Conservation (phyloP, 2,113 vertebrate species). For the Capra hircus region DNA sequence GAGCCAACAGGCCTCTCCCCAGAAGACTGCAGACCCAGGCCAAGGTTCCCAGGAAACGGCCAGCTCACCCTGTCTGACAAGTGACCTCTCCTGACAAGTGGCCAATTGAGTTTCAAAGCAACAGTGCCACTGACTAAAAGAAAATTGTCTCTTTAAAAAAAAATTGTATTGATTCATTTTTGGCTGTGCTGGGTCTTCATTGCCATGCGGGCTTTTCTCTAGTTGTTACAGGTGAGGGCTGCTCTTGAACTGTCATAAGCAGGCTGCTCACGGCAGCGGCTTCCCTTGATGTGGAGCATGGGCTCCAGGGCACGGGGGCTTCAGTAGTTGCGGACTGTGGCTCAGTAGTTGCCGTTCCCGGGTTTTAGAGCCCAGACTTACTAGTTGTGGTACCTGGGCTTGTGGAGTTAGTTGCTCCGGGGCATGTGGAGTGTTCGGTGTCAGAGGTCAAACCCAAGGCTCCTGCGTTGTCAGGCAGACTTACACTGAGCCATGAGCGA, state of each 20-base stretch:
- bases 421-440: not conserved
- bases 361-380: not conserved
- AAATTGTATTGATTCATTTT: not conserved
- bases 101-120: not conserved
- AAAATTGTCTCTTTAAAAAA: not conserved
- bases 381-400: not conserved
- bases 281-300: not conserved
- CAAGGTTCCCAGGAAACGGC: not conserved
- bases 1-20: not conserved
- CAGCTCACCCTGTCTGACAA: not conserved
- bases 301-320: not conserved
- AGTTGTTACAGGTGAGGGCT: not conserved
- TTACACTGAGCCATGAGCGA: not conserved
- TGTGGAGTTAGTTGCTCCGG: not conserved
- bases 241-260: not conserved
- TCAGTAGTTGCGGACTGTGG: not conserved
- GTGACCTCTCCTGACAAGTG: not conserved
- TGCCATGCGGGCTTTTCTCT: not conserved
- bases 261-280: not conserved
- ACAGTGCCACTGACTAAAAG: not conserved
- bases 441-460: not conserved
- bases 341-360: not conserved
- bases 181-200: not conserved
- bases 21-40: not conserved
- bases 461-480: not conserved